These are phyloP conservation scores for Scylla paramamosain DNA, from an alignment of 1,140 invertebrate species.

Conservation along the genomic window DNA sequence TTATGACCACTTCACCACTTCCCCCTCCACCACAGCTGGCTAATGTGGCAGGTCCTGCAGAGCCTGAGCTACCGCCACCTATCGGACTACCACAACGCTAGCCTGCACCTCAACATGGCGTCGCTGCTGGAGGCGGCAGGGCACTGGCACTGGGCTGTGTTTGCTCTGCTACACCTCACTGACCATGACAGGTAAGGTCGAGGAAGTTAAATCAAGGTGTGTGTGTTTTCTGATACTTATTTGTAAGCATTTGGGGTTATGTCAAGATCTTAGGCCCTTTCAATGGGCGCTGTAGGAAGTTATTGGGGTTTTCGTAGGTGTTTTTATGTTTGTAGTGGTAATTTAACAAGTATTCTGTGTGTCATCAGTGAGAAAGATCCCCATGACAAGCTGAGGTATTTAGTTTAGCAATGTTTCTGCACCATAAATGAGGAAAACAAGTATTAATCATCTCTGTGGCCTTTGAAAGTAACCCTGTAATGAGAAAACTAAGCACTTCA, in stretches of 20 bases:
- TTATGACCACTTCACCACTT: neutral
- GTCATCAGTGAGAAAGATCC: too few relatives aligned
- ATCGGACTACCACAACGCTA: constrained; percentile 82
- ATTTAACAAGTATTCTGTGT: too few relatives aligned
- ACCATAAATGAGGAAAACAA: too few relatives aligned
- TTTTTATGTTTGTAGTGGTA: too few relatives aligned
- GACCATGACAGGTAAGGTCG: constrained; percentile 82
- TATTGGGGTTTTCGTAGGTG: too few relatives aligned
- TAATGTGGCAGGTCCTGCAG: constrained; percentile 87
- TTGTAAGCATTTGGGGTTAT: neutral
- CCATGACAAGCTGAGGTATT: too few relatives aligned
- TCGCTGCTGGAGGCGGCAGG: constrained; percentile 90
- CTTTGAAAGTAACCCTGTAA: too few relatives aligned
- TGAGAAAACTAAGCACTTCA: too few relatives aligned
- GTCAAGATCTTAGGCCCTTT: too few relatives aligned
- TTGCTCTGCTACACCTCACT: constrained; percentile 90
- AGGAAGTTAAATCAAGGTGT: neutral
- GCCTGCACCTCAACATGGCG: constrained; percentile 88
- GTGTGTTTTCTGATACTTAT: constrained; percentile 7
- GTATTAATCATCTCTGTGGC: too few relatives aligned
- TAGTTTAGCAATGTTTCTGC: too few relatives aligned
- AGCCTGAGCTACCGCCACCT: constrained; percentile 87
- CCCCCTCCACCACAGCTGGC: constrained; percentile 80
- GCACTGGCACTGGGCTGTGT: constrained; percentile 94
- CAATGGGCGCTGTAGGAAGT: too few relatives aligned